Conservation (phyloP, 2,888 invertebrate species). For the Nephrotoma appendiculata region DNA sequence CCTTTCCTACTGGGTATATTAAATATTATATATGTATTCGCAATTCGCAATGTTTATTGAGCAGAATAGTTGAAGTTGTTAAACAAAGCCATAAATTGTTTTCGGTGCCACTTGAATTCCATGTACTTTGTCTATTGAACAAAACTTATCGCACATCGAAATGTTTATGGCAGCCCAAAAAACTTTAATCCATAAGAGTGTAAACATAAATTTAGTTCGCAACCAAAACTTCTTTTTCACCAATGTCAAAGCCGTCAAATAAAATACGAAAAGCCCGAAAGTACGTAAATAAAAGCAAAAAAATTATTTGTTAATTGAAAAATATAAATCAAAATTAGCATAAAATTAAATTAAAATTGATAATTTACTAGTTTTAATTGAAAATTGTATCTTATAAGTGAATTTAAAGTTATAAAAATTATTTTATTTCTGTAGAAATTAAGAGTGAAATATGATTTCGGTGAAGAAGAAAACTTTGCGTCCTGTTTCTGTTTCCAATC, state of each 20-base stretch:
- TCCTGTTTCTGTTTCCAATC: background rate
- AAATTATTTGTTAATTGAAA: background rate
- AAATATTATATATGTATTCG: too few relatives aligned
- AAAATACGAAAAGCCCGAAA: background rate
- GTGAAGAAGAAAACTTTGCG: background rate
- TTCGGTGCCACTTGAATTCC: too few relatives aligned
- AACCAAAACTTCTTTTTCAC: background rate
- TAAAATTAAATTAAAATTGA: background rate
- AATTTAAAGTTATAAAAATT: background rate
- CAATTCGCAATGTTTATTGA: too few relatives aligned
- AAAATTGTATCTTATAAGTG: background rate
- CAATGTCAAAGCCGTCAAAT: constrained; percentile 2
- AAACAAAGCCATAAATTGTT: too few relatives aligned
- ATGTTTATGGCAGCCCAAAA: too few relatives aligned
- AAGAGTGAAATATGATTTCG: background rate
- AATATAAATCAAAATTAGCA: background rate
- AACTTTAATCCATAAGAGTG: background rate
- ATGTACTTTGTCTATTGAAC: too few relatives aligned
- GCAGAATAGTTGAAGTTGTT: too few relatives aligned
- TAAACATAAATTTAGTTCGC: background rate
- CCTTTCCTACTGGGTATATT: too few relatives aligned
- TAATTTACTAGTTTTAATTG: background rate
- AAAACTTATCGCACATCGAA: too few relatives aligned
- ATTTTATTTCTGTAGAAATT: background rate
- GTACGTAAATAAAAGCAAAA: background rate